A percentile compares a stretch with the other conserved stretches of the same genome.
Evolutionary conservation across 2,797 vertebrate genomes (phyloP).

Genomic region (Fratercula arctica): DNA sequence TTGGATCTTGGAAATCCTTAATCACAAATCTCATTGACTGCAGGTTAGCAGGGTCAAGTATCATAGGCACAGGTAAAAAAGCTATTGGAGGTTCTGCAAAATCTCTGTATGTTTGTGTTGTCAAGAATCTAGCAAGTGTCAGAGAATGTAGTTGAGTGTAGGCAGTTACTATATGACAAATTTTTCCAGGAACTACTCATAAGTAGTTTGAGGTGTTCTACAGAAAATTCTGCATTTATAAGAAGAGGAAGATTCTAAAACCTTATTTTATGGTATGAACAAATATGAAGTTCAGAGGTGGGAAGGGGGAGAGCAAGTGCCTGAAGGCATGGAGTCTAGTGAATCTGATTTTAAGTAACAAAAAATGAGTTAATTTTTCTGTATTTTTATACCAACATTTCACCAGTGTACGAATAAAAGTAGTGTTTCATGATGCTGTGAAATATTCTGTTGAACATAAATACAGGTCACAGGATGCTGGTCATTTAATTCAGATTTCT

Average conservation of each 20-base stretch:
- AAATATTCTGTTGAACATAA: background rate
- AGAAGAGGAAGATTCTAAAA: background rate
- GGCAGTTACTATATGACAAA: background rate
- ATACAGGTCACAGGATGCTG: background rate
- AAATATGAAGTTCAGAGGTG: fast-evolving
- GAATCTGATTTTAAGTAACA: background rate
- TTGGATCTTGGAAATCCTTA: background rate
- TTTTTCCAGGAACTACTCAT: background rate
- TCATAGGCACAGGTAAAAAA: background rate
- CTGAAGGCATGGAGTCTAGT: background rate
- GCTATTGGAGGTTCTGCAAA: background rate
- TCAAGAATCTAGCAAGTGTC: background rate
- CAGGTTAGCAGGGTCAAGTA: background rate
- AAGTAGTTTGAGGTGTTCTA: background rate
- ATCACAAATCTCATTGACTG: background rate
- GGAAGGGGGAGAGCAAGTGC: background rate
- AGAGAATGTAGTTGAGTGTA: background rate
- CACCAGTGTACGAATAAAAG: too few relatives aligned
- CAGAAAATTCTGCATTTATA: background rate
- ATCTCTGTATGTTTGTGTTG: background rate
- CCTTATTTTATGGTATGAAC: background rate
- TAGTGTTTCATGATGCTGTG: background rate
- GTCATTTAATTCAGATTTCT: background rate
- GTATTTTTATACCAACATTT: background rate
- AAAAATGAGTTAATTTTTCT: background rate